These are phyloP conservation scores for Actinernus sp. DNA, from an alignment of 92 coral and sea anemone species.

Conservation along the genomic window DNA sequence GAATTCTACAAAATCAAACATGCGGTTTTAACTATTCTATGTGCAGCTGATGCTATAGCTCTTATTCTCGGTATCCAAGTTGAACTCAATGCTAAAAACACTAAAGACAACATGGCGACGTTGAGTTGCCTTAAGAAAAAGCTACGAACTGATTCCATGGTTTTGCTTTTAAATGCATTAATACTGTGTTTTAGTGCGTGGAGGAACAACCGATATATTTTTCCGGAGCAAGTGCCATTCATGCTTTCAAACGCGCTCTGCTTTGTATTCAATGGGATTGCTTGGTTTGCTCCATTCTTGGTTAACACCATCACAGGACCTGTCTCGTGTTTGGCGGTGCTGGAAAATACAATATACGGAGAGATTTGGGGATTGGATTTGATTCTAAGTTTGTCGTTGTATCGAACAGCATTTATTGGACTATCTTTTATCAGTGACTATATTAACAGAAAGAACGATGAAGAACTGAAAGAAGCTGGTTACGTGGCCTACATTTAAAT, in stretches of 20 bases:
- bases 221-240: slow-evolving; percentile 17
- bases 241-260: slow-evolving; percentile 7
- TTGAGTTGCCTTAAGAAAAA: background rate
- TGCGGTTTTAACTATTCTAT: slow-evolving; percentile 11
- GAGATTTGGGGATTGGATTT: slow-evolving; percentile 18
- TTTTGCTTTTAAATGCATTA: slow-evolving; percentile 2
- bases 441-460: slow-evolving; percentile 7
- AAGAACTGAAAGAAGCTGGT: slow-evolving; percentile 2
- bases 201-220: background rate
- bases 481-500: slow-evolving; percentile 5
- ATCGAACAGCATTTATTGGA: slow-evolving; percentile 11
- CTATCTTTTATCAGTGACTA: slow-evolving; percentile 19
- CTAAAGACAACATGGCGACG: background rate
- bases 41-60: slow-evolving; percentile 14
- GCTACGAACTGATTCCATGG: background rate
- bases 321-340: background rate
- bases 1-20: slow-evolving; percentile 11
- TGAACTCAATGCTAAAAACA: background rate
- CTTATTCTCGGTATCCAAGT: background rate
- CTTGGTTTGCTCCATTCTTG: slow-evolving; percentile 13
- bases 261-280: slow-evolving; percentile 16
- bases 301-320: background rate
- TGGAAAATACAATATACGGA: background rate
- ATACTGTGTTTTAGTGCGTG: background rate
- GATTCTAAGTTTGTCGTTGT: slow-evolving; percentile 3